Conservation (phyloP, 1,140 invertebrate species). For the Olivierus martensii region DNA sequence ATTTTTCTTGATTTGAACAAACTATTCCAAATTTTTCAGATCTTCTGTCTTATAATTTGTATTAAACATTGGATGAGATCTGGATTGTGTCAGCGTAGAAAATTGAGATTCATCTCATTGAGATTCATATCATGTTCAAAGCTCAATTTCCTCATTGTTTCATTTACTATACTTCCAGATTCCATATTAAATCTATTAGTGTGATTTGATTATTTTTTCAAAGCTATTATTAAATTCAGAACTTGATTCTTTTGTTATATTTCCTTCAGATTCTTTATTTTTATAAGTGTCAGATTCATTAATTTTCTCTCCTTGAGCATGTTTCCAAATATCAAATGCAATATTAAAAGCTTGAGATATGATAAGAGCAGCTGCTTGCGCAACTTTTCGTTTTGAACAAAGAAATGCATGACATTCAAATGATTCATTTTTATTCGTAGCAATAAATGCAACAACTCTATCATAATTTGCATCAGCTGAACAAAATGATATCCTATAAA, state of each 20-base stretch:
- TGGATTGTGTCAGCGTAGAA: slow-evolving; percentile 7
- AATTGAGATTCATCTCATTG: slow-evolving; percentile 2
- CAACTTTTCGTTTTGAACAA: slow-evolving; percentile 62
- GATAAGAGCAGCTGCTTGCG: slow-evolving; percentile 61
- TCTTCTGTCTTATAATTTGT: slow-evolving; percentile 3
- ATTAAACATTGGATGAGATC: slow-evolving; percentile 13
- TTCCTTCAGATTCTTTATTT: slow-evolving; percentile 1
- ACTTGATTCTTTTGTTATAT: not conserved
- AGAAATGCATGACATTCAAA: slow-evolving; percentile 76
- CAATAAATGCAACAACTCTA: slow-evolving; percentile 73
- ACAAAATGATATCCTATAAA: slow-evolving; percentile 83
- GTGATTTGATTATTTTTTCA: slow-evolving; percentile 3
- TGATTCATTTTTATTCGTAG: slow-evolving; percentile 55
- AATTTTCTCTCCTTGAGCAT: slow-evolving; percentile 23
- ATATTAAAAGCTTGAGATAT: slow-evolving; percentile 71
- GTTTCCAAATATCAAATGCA: slow-evolving; percentile 56
- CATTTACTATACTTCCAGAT: slow-evolving; percentile 2
- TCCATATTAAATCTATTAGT: slow-evolving; percentile 10
- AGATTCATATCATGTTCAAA: slow-evolving; percentile 16
- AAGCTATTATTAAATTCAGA: not conserved
- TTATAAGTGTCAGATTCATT: slow-evolving; percentile 4
- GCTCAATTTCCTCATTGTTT: slow-evolving; percentile 15
- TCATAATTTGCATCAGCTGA: slow-evolving; percentile 67
- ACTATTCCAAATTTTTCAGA: slow-evolving; percentile 7
- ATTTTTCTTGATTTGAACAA: slow-evolving; percentile 11